These are phyloP conservation scores for Neoitamus cyanurus DNA, from an alignment of 2,888 invertebrate species.

Conservation along the genomic window DNA sequence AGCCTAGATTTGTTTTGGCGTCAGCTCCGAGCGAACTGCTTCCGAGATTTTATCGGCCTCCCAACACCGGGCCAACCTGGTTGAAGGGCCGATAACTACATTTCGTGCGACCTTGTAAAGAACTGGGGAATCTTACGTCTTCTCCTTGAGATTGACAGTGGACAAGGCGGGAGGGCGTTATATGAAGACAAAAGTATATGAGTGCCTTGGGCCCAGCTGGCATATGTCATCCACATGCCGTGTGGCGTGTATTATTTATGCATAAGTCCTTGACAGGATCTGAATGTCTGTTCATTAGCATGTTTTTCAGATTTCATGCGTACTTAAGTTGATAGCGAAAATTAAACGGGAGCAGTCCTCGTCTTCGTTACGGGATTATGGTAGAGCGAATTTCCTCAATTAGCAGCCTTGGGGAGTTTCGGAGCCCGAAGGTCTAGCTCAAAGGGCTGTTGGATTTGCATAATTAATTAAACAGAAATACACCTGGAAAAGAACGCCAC, in stretches of 20 bases:
- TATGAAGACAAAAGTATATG: background rate
- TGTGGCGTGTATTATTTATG: slow-evolving; percentile 7
- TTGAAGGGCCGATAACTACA: background rate
- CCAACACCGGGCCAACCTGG: background rate
- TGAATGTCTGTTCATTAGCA: slow-evolving; percentile 30
- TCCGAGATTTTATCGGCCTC: background rate
- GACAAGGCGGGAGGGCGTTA: background rate
- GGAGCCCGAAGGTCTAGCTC: background rate
- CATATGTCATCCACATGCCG: slow-evolving; percentile 1
- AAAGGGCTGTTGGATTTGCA: slow-evolving; percentile 20
- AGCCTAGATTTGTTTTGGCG: background rate
- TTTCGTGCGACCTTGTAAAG: background rate
- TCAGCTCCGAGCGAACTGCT: background rate
- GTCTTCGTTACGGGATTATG: slow-evolving; percentile 7
- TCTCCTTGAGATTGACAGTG: background rate
- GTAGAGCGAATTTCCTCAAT: slow-evolving; percentile 16
- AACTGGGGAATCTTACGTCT: background rate
- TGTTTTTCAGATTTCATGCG: slow-evolving; percentile 30
- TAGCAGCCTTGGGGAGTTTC: background rate
- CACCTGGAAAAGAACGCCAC: background rate
- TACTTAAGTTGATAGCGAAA: slow-evolving; percentile 12
- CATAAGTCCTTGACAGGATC: background rate
- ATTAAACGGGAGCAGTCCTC: background rate
- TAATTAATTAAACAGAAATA: slow-evolving; percentile 34
- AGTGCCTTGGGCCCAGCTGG: background rate